Evolutionary conservation across 2,888 invertebrate species (phyloP).

Genomic region (Philereme vetulata): DNA sequence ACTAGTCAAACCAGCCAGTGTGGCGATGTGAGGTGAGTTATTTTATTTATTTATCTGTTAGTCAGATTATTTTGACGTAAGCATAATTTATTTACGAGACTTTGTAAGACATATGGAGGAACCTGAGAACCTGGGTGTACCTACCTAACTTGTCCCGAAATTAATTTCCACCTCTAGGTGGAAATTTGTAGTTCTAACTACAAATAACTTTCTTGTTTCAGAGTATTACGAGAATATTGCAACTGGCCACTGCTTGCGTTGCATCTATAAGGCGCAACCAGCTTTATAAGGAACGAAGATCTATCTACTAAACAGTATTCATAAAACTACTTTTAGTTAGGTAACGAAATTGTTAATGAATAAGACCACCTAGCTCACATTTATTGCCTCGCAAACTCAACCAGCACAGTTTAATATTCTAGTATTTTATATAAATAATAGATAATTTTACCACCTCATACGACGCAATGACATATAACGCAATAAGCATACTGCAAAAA

Average conservation of each 20-base stretch:
- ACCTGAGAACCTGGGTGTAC: too few relatives aligned
- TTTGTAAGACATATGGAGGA: too few relatives aligned
- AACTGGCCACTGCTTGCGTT: slow-evolving; percentile 55
- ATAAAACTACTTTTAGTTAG: slow-evolving; percentile 73
- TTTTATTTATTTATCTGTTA: not conserved
- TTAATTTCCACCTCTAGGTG: too few relatives aligned
- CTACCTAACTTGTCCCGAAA: too few relatives aligned
- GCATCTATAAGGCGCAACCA: slow-evolving; percentile 63
- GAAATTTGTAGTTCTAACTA: too few relatives aligned
- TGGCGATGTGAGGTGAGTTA: slow-evolving; percentile 67
- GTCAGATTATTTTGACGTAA: not conserved
- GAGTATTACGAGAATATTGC: slow-evolving; percentile 63
- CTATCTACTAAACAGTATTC: slow-evolving; percentile 82
- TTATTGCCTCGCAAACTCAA: slow-evolving; percentile 61
- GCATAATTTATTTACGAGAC: too few relatives aligned
- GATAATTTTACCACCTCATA: slow-evolving; percentile 5
- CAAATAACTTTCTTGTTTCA: slow-evolving; percentile 12
- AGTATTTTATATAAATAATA: slow-evolving; percentile 4
- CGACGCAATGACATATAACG: too few relatives aligned
- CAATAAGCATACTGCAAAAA: too few relatives aligned
- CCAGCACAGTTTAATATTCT: slow-evolving; percentile 38
- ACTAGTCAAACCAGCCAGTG: slow-evolving; percentile 80
- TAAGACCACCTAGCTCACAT: slow-evolving; percentile 61
- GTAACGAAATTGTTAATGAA: slow-evolving; percentile 53
- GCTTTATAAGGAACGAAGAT: slow-evolving; percentile 75